These are phyloP conservation scores for Drosophila nigromelanica DNA, from an alignment of 1,140 invertebrate species.

Conservation along the genomic window DNA sequence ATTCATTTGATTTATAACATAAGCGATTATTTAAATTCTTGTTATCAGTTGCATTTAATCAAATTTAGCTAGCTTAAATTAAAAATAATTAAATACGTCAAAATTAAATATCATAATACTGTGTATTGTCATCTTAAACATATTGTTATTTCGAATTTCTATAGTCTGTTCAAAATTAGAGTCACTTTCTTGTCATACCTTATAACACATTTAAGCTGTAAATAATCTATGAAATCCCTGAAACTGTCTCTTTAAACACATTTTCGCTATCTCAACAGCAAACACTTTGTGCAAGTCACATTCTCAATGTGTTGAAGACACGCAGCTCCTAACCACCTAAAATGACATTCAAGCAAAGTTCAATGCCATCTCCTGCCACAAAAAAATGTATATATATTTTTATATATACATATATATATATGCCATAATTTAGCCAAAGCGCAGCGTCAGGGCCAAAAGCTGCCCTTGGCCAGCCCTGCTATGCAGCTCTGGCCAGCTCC, in stretches of 20 bases:
- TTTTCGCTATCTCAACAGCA: background rate
- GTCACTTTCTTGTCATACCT: no score
- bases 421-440: constrained; percentile 53
- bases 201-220: background rate
- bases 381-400: background rate
- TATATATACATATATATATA: constrained; percentile 6
- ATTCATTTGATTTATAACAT: no score
- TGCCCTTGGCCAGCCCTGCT: constrained; percentile 38
- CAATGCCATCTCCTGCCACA: constrained; percentile 45
- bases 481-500: background rate
- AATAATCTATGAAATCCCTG: background rate
- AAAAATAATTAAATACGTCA: no score
- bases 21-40: no score
- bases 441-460: constrained; percentile 48
- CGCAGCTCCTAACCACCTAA: constrained; percentile 4
- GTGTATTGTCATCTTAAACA: no score
- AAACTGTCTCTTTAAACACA: background rate
- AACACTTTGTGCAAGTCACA: constrained; percentile 19
- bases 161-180: no score
- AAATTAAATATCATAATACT: no score
- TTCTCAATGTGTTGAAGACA: constrained; percentile 12
- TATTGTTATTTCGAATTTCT: no score
- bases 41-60: no score
- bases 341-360: constrained; percentile 48
- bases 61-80: no score